Evolutionary conservation across 1,140 invertebrate genomes (phyloP).

Genomic region (Zaprionus kolodkinae): DNA sequence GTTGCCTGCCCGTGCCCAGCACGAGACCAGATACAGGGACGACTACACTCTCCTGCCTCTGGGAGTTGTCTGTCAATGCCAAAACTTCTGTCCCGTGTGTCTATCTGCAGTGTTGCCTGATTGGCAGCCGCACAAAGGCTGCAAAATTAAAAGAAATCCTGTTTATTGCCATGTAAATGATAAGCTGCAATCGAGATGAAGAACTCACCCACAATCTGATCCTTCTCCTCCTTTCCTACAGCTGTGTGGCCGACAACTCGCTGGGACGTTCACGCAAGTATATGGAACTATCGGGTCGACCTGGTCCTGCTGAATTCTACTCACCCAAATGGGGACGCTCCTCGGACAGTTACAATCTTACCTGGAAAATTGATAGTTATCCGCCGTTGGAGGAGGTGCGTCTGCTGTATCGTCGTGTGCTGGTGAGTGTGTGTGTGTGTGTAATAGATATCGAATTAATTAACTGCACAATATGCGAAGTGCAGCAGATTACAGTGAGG

Average conservation of each 20-base stretch:
- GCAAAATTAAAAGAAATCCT: conserved; percentile 11
- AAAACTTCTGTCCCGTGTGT: conserved; percentile 14
- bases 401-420: conserved; percentile 87
- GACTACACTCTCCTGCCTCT: not conserved
- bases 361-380: conserved; percentile 88
- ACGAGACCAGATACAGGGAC: conserved; percentile 20
- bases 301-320: conserved; percentile 87
- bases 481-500: not conserved
- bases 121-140: not conserved
- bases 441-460: not conserved
- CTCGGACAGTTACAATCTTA: conserved; percentile 86
- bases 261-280: conserved; percentile 88
- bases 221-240: conserved; percentile 60
- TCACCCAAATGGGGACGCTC: conserved; percentile 86
- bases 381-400: conserved; percentile 88
- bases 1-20: conserved; percentile 33
- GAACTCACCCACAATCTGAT: not conserved
- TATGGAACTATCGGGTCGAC: conserved; percentile 88
- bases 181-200: conserved; percentile 4
- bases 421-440: conserved; percentile 85
- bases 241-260: conserved; percentile 89
- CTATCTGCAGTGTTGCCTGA: not conserved
- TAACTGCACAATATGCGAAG: not conserved
- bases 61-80: conserved; percentile 32
- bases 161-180: conserved; percentile 8